A percentile compares a stretch with the other conserved stretches of the same genome.
Conservation (phyloP, 1,140 invertebrate genomes). For the Drosophila sproati region DNA sequence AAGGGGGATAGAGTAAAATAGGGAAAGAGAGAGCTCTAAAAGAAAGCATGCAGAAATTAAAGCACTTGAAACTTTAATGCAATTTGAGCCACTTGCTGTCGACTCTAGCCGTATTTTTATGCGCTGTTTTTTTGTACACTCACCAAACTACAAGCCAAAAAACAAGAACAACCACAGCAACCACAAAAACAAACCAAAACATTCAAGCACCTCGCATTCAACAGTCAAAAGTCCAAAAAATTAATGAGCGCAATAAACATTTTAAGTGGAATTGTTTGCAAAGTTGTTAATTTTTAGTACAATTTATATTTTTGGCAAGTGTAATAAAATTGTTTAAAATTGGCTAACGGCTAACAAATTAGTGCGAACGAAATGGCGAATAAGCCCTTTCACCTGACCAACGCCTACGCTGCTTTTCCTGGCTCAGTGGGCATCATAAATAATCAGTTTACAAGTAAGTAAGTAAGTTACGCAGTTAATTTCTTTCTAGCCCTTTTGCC, state of each 20-base stretch:
- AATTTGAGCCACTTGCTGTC: constrained; percentile 50
- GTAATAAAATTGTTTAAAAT: constrained; percentile 75
- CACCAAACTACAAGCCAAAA: constrained; percentile 20
- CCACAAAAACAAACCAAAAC: constrained; percentile 29
- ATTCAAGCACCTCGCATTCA: constrained; percentile 42
- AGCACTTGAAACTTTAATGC: constrained; percentile 78
- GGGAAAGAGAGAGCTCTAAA: constrained; percentile 1
- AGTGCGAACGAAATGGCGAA: not conserved
- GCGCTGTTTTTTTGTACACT: constrained; percentile 8
- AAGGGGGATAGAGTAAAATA: not conserved
- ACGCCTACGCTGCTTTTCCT: not conserved
- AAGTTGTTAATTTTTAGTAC: constrained; percentile 84
- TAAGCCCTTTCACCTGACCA: constrained; percentile 17
- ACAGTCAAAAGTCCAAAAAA: constrained; percentile 73
- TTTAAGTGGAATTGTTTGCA: constrained; percentile 82
- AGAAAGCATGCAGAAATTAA: constrained; percentile 52
- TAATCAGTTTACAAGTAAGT: constrained; percentile 82
- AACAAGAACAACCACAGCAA: constrained; percentile 1
- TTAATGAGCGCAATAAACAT: constrained; percentile 83
- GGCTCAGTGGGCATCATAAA: constrained; percentile 64
- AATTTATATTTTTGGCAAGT: constrained; percentile 78
- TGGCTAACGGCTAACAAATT: constrained; percentile 31
- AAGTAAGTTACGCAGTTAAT: constrained; percentile 81
- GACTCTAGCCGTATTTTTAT: constrained; percentile 40
- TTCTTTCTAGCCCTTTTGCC: constrained; percentile 53